Base-by-base conservation (phyloP, 1,140 invertebrate species). In the Solenopsis invicta region DNA sequence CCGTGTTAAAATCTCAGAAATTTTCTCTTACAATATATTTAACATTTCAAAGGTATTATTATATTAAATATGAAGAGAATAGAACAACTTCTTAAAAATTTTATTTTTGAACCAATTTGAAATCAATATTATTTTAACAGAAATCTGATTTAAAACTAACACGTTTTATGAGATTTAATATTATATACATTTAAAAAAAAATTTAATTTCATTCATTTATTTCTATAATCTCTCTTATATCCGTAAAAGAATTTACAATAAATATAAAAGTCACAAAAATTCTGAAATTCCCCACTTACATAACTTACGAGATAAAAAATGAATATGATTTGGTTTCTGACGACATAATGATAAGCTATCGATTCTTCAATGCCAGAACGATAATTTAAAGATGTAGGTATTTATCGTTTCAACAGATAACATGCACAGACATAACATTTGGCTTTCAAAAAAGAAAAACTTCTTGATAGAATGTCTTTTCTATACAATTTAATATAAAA, bases 301-400 rank as follows among this genome's bases (percentile, higher is more conserved):
- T 50, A 84, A 61, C 34, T 41, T 56, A 45, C 2, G 5, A 56
- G 48, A 41, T 69, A 81, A 81, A 50, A 56, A 2, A 64, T 18
- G 24, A 77, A 48, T 29, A n/a, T 2, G 1, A 50, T 71, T 71
- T 21, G 18, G 24, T 82, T 34, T 9, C 18, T 48, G 37, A 56
- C n/a, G 66, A 52, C 13, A 16, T 34, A 34, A 4, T 34, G 80
- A 84, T 84, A 84, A 84, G 52, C 2, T 71, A 71, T 81, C 78
- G 50, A 71, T 81, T 48, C 59, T 18, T 84, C 69, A 61, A 75
- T 84, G 80, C 10, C 80, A 59, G 10, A 62, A 50, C 37, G 41
- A 84, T 84, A 84, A 74, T 34, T 72, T 59, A 24, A 62, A 45
- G 5, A 72, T 12, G 13, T 74, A 82, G 8, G 21, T 12, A 59